Base-by-base conservation (phyloP, 2,113 vertebrate genomes). In the Callopanchax toddi region DNA sequence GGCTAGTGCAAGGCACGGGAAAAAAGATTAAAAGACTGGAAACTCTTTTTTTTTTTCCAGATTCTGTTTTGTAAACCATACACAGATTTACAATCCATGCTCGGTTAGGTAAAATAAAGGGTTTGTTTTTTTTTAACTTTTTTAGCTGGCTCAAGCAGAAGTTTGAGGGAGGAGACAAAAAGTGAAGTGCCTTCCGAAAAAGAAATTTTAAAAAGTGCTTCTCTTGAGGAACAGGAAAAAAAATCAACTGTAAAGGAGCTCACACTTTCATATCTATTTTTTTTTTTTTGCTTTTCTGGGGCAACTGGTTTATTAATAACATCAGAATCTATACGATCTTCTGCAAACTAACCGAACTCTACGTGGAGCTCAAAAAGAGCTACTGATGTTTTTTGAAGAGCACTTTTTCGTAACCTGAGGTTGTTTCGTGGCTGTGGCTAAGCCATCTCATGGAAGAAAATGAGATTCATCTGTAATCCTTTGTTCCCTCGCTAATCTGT, bases 121-220 rank as follows among this genome's bases (percentile, higher is more conserved):
- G 3, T 8, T 32, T 20, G 17, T 8, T 51, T 6, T 11, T 20
- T 20, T 11, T 18, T 18, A 3, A 6, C n/a, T 42, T 18, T 6
- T 22, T 13, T 18, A 25, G 25, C 26, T 5, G 5, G 26, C 48
- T n/a, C 23, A 10, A n/a, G 16, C 50, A 20, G 5, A 34, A 16
- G 42, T 32, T 60, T 53, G 40, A 51, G 60, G 74, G 53, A 81
- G 43, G 71, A 72, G 76, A 66, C 72, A 67, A 71, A 61, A 79
- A 81, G 69, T 86, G 79, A 92, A 91, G 89, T 91, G 92, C 91
- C 86, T 89, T 87, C 81, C 83, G 86, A 65, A 87, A 79, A 89
- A 68, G 76, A 68, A 82, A 86, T 77, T 71, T 32, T 6, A 81
- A 82, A 91, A 93, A 92, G 91, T 93, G 92, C 91, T 92, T 91